phyloP scores from a whole-genome alignment of 1,140 invertebrate genomes.

The Aricia agestis region DNA sequence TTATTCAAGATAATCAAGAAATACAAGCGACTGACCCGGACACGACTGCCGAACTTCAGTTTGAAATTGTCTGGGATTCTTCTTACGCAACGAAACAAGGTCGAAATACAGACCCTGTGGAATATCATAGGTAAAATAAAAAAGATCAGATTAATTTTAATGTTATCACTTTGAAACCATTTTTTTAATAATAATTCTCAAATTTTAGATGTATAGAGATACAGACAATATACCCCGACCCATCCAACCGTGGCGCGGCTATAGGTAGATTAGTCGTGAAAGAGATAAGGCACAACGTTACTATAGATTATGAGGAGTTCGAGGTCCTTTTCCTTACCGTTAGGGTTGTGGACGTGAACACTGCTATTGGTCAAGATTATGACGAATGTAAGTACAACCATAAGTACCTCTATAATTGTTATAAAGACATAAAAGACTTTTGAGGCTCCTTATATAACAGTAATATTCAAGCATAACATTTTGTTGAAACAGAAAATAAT shows the following conservation, averaged over 20 bases:
- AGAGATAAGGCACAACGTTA: slow-evolving; percentile 57
- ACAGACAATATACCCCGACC: slow-evolving; percentile 47
- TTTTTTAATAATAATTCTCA: no score
- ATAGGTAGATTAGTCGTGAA: slow-evolving; percentile 50
- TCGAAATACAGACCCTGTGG: slow-evolving; percentile 35
- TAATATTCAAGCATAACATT: no score
- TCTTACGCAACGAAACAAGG: slow-evolving; percentile 77
- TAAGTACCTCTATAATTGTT: no score
- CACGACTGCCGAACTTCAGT: slow-evolving; percentile 70
- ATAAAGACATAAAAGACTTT: no score
- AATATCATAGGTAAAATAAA: slow-evolving; percentile 49
- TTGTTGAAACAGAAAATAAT: no score
- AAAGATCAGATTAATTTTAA: neutral
- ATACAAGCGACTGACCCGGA: slow-evolving; percentile 76
- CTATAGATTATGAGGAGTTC: slow-evolving; percentile 77
- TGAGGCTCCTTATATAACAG: no score
- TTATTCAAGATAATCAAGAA: slow-evolving; percentile 43
- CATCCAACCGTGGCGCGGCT: slow-evolving; percentile 37
- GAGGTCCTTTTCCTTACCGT: slow-evolving; percentile 74
- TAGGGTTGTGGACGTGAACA: slow-evolving; percentile 65
- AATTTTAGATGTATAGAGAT: slow-evolving; percentile 62
- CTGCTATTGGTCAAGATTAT: slow-evolving; percentile 49
- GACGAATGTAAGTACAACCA: slow-evolving; percentile 56
- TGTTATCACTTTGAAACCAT: no score
- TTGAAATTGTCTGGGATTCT: slow-evolving; percentile 76